These are phyloP conservation scores for Acanthisitta chloris DNA, from an alignment of 2,113 vertebrate genomes.

Conservation along the genomic window DNA sequence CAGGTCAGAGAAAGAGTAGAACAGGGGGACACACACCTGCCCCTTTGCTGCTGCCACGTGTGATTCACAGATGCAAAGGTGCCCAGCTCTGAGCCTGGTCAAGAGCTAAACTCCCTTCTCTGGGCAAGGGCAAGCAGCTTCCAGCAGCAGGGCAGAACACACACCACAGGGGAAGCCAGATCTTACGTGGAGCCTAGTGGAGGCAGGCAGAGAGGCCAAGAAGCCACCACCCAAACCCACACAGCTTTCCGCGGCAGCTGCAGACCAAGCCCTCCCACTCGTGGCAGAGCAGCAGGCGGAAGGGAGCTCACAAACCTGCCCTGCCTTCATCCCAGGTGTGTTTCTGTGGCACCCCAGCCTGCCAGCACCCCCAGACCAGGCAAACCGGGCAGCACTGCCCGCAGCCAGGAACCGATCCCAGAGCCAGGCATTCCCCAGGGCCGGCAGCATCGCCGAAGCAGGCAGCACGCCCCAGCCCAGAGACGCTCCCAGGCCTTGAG, in stretches of 20 bases:
- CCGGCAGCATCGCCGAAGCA: not conserved
- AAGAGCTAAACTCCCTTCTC: not conserved
- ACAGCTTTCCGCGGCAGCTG: not conserved
- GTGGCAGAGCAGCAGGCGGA: not conserved
- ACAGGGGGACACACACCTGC: not conserved
- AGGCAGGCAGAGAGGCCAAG: not conserved
- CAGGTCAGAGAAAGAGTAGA: not conserved
- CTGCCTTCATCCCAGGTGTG: not conserved
- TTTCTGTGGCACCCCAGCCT: not conserved
- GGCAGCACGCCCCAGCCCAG: not conserved
- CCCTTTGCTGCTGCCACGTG: no score
- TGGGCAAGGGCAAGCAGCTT: not conserved
- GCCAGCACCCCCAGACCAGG: not conserved
- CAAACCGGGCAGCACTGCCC: not conserved
- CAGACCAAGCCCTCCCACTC: not conserved
- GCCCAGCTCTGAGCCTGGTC: not conserved
- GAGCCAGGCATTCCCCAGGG: not conserved
- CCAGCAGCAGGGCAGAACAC: not conserved
- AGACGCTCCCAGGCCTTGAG: not conserved
- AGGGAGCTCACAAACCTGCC: not conserved
- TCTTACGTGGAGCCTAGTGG: accelerated
- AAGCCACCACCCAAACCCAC: not conserved
- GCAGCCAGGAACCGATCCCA: not conserved
- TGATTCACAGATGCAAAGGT: not conserved
- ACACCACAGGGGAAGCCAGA: not conserved